A percentile compares a stretch with the other conserved stretches of the same genome.
Evolutionary conservation across 2,113 vertebrate species (phyloP).

Genomic region (Peromyscus polionotus): DNA sequence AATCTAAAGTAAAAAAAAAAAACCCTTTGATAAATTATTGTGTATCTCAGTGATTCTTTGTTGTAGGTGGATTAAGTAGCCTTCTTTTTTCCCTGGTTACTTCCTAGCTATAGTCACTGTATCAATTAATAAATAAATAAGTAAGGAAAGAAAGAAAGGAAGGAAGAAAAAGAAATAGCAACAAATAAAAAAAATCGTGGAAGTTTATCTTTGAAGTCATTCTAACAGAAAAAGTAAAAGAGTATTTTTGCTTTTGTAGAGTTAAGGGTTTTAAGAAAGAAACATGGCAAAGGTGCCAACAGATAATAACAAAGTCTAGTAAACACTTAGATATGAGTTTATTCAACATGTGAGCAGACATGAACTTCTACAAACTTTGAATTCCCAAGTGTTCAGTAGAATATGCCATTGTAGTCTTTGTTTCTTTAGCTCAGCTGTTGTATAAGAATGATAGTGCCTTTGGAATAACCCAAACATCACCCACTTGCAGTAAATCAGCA

Average conservation of each 20-base stretch:
- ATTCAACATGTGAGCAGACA: neutral
- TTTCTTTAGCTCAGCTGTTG: neutral
- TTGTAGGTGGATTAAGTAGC: conserved; percentile 68
- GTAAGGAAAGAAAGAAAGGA: no score
- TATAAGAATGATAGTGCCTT: neutral
- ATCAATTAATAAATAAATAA: neutral
- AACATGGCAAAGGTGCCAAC: neutral
- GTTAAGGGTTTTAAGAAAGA: neutral
- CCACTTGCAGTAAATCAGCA: conserved; percentile 28
- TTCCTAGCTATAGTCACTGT: conserved; percentile 27
- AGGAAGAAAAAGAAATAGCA: neutral
- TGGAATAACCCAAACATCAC: neutral
- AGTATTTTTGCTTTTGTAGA: neutral
- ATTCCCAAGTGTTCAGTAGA: neutral
- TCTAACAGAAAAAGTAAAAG: conserved; percentile 8
- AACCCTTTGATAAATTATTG: conserved; percentile 73
- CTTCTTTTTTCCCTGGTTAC: conserved; percentile 44
- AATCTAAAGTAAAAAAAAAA: conserved; percentile 79
- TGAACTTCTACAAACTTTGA: neutral
- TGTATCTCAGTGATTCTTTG: conserved; percentile 77
- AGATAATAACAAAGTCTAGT: neutral
- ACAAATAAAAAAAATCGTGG: neutral
- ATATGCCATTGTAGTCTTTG: neutral
- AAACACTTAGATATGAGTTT: neutral
- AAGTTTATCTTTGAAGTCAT: conserved; percentile 39